Evolutionary conservation across 2,888 invertebrate genomes (phyloP).

Genomic region (Drosophila suboccidentalis): DNA sequence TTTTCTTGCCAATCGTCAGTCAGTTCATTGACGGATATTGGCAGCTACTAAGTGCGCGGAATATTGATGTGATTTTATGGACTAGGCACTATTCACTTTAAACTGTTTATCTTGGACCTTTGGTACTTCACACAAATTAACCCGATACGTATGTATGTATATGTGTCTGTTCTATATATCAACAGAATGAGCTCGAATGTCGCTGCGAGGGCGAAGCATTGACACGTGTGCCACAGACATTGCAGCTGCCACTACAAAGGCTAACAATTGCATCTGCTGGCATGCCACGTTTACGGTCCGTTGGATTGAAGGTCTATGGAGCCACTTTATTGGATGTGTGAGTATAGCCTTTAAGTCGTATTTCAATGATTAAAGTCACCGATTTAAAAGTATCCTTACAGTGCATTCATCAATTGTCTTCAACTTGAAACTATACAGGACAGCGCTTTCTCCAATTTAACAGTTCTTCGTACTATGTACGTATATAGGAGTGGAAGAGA

Average conservation of each 20-base stretch:
- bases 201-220: conserved; percentile 84
- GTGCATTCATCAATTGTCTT: conserved; percentile 81
- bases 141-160: background rate
- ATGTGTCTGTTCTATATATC: conserved; percentile 1
- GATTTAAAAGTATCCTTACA: conserved; percentile 25
- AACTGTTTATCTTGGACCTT: conserved; percentile 2
- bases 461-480: conserved; percentile 81
- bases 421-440: conserved; percentile 83
- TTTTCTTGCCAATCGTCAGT: background rate
- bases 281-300: conserved; percentile 80
- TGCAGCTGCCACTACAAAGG: conserved; percentile 82
- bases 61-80: conserved; percentile 1
- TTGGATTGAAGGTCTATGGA: conserved; percentile 83
- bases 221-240: conserved; percentile 83
- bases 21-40: background rate
- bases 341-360: background rate
- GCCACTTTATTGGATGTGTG: conserved; percentile 83
- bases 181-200: conserved; percentile 84
- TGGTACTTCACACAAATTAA: conserved; percentile 11
- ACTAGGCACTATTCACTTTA: conserved; percentile 5
- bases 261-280: conserved; percentile 84
- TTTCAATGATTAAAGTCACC: background rate
- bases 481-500: background rate
- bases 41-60: background rate
- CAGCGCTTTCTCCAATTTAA: conserved; percentile 82